Base-by-base conservation (phyloP, 1,140 invertebrate species). In the Calephelis virginiensis region DNA sequence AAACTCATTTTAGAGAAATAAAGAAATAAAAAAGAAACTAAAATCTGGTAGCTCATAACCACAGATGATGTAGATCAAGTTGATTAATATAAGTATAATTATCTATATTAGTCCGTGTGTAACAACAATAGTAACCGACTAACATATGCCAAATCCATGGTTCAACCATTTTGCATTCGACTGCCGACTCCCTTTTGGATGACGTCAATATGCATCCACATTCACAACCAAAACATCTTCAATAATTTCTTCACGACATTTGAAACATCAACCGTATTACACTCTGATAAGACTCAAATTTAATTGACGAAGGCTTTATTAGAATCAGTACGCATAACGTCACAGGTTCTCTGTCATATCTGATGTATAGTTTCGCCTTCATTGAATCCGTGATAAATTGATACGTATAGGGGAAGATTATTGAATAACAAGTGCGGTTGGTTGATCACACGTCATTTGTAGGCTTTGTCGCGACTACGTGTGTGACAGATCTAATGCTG, bases 101-200 rank as follows among this genome's bases (percentile, higher is more conserved):
- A n/a, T 8, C 14, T 49, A 59, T 5, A 63, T 56, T 49, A 13
- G 59, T 8, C 80, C 37, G 85, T 83, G 69, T 84, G 83, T 86
- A 77, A 50, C 67, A 76, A 67, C 75, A 82, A 86, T 82, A 81
- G 80, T 82, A 82, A 85, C 84, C 81, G 80, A 83, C 81, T 85
- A 87, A 86, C 88, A 89, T 89, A 90, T 90, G 86, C 88, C 88
- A 89, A 90, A 90, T 90, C 88, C 86, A 90, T 88, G 84, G 82
- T 85, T 79, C 77, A 78, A 86, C 82, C 85, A 82, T 89, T 90
- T 90, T 90, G 88, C 86, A 90, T 90, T 89, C 83, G 84, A 81
- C 84, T 82, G 77, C 82, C 70, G 74, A 75, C 79, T 85, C 86
- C 88, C 86, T 90, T 89, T 89, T 72, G 75, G 78, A 82, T 89